Base-by-base conservation (phyloP, 2,888 invertebrate genomes). In the Lepidochrysops patricia region DNA sequence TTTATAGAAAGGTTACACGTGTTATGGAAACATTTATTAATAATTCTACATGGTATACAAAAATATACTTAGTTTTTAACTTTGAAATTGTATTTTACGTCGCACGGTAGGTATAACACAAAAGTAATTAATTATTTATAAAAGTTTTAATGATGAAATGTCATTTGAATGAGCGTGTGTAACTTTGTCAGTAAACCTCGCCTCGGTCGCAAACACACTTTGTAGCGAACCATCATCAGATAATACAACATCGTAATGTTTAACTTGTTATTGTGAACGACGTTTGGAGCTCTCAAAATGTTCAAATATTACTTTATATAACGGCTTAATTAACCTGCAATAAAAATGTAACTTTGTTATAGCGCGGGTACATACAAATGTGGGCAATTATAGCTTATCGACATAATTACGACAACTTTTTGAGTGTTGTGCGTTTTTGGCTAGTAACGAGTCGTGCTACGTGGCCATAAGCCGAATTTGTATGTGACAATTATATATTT, bases 101-200 rank as follows among this genome's bases (percentile, higher is more conserved):
- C 27, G 4, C 27, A 13, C 13, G 4, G 26, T 27, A 27, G 4
- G 26, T 27, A 27, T 27, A n/a, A 27, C 27, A 26, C 15, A 52
- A 26, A 52, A 52, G 52, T 13, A 26, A 26, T 27, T 52, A 52
- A 52, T 13, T 52, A 27, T 52, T 27, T 15, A 15, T 54, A 32
- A 19, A 54, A 54, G 29, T 54, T 54, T 32, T 32, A 54, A 54
- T 29, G 54, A 54, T 26, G 52, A 52, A 52, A 52, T 26, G 13
- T 26, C 43, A 43, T 43, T 27, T 13, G 61, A 66, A 63, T 60
- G 62, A 63, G 63, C 58, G 57, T 60, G 61, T 65, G 64, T 63
- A 65, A 61, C 62, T 62, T 58, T 43, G 62, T 63, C 58, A 59
- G 58, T 60, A 62, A 65, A 64, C 59, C 56, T 61, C 54, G 58